Conservation (phyloP, 2,888 invertebrate species). For the Ormyrus nitidulus region DNA sequence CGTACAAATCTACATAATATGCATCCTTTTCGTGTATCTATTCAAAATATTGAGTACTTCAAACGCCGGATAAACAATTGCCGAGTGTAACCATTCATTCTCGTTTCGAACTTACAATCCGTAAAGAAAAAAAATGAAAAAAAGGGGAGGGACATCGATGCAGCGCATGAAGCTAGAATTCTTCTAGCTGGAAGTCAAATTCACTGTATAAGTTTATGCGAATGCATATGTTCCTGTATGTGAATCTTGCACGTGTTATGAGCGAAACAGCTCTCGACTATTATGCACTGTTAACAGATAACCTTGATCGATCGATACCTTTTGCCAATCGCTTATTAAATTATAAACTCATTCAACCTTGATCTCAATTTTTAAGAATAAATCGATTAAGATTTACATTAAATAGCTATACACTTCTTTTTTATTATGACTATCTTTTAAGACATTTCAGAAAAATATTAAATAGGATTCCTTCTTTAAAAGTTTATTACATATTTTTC, state of each 20-base stretch:
- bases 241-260: constrained; percentile 21
- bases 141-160: constrained; percentile 25
- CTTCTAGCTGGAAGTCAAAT: constrained; percentile 50
- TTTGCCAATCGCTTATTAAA: constrained; percentile 11
- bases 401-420: constrained; percentile 26
- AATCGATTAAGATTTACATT: constrained; percentile 40
- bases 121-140: constrained; percentile 39
- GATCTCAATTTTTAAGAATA: constrained; percentile 39
- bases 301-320: constrained; percentile 56
- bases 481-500: constrained; percentile 25
- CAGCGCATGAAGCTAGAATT: constrained; percentile 32
- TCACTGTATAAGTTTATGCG: constrained; percentile 25
- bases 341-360: neutral
- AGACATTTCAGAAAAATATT: constrained; percentile 45
- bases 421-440: constrained; percentile 20
- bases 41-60: constrained; percentile 35
- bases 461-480: constrained; percentile 31
- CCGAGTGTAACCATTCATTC: constrained; percentile 21
- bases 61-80: constrained; percentile 17
- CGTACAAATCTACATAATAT: constrained; percentile 60
- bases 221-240: constrained; percentile 8
- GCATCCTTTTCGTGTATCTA: constrained; percentile 46
- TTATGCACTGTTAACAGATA: constrained; percentile 43
- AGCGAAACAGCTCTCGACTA: constrained; percentile 22
- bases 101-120: constrained; percentile 26